Conservation (phyloP, 2,113 vertebrate species). For the Haplochromis burtoni region DNA sequence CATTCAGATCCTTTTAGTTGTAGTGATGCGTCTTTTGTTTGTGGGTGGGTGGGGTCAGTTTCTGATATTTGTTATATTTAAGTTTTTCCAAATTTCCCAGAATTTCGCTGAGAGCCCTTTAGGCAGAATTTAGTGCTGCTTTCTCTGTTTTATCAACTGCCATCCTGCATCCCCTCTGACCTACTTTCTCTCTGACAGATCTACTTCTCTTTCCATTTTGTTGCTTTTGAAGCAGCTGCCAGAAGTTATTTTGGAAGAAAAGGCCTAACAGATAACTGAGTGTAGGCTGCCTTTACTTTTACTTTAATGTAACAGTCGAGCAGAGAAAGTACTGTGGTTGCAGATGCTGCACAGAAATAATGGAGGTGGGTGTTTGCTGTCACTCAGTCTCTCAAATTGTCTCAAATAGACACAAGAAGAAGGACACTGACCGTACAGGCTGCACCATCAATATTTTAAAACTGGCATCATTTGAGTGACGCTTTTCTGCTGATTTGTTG, state of each 20-base stretch:
- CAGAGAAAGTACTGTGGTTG: neutral
- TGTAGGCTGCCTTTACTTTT: neutral
- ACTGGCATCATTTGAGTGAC: neutral
- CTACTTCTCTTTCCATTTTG: neutral
- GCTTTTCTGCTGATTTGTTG: neutral
- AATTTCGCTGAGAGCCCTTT: neutral
- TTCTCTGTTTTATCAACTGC: neutral
- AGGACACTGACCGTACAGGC: neutral
- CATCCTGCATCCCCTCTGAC: neutral
- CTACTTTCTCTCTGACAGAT: slow-evolving; percentile 1
- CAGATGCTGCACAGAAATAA: neutral
- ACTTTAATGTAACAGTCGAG: neutral
- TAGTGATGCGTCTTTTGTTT: neutral
- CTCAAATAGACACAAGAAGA: neutral
- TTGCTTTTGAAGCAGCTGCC: neutral
- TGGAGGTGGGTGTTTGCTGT: neutral
- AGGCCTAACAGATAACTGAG: neutral
- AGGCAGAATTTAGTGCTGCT: neutral
- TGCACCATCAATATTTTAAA: neutral
- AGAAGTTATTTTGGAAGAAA: neutral
- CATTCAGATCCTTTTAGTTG: neutral
- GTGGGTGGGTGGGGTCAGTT: neutral
- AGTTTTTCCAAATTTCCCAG: neutral
- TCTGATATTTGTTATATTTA: neutral
- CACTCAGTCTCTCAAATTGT: neutral